phyloP scores from a whole-genome alignment of 2,797 vertebrate species.

The Sardinella longiceps region DNA sequence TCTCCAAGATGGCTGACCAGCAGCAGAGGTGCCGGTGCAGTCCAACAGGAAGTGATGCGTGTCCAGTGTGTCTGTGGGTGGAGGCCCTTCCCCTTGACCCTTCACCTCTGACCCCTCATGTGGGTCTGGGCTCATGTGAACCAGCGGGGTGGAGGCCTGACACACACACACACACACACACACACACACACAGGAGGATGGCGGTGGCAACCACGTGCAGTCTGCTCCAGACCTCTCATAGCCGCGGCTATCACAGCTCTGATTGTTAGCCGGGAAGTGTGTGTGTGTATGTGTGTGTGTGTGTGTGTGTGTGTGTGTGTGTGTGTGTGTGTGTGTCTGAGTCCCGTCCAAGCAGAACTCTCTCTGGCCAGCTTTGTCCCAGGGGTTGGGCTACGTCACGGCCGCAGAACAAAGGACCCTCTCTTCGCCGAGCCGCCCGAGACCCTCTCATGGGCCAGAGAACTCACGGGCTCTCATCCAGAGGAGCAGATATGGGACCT shows the following conservation, averaged over 20 bases:
- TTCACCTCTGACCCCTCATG: no score
- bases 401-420: slow-evolving; percentile 60
- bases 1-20: not conserved
- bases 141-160: slow-evolving; percentile 33
- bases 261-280: slow-evolving; percentile 55
- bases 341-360: slow-evolving; percentile 40
- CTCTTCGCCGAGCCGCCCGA: slow-evolving; percentile 53
- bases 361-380: slow-evolving; percentile 54
- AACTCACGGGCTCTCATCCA: slow-evolving; percentile 50
- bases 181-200: no score
- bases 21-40: not conserved
- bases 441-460: slow-evolving; percentile 43
- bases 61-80: slow-evolving; percentile 16
- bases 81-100: slow-evolving; percentile 25
- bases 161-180: no score
- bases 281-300: no score
- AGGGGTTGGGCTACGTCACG: slow-evolving; percentile 35
- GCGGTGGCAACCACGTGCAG: slow-evolving; percentile 51
- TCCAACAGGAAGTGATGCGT: not conserved
- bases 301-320: no score
- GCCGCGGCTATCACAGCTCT: slow-evolving; percentile 39
- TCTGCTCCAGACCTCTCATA: slow-evolving; percentile 26
- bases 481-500: slow-evolving; percentile 3
- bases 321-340: no score
- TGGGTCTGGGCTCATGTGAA: slow-evolving; percentile 46